These are phyloP conservation scores for Frieseomelitta varia DNA, from an alignment of 1,140 invertebrate genomes.

Conservation along the genomic window DNA sequence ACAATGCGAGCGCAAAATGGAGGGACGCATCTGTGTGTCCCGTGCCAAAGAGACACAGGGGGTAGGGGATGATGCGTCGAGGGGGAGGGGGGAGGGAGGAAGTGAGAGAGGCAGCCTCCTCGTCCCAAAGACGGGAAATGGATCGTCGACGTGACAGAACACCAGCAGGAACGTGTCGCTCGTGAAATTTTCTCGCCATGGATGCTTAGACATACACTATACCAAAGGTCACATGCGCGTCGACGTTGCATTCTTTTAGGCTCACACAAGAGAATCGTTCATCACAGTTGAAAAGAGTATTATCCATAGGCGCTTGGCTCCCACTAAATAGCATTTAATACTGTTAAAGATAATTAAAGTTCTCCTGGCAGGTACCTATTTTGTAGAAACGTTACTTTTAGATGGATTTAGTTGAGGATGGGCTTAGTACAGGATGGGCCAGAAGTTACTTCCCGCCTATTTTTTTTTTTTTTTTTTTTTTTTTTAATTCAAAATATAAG, in stretches of 20 bases:
- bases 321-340: no score
- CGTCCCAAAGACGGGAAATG: not conserved
- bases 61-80: not conserved
- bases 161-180: slow-evolving; percentile 64
- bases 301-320: no score
- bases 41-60: slow-evolving; percentile 35
- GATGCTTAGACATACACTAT: not conserved
- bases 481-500: no score
- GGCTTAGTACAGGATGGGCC: no score
- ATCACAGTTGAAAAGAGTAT: no score
- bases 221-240: not conserved
- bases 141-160: slow-evolving; percentile 23
- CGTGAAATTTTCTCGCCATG: not conserved
- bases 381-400: not conserved
- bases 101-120: slow-evolving; percentile 25
- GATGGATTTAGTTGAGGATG: not conserved
- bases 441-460: no score
- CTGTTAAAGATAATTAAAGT: not conserved
- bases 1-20: slow-evolving; percentile 81
- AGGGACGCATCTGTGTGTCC: slow-evolving; percentile 78
- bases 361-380: not conserved
- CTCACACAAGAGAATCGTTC: not conserved
- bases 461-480: no score
- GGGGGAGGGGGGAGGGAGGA: not conserved
- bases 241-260: not conserved